phyloP scores from a whole-genome alignment of 1,140 invertebrate genomes.

The Heliconius congener region DNA sequence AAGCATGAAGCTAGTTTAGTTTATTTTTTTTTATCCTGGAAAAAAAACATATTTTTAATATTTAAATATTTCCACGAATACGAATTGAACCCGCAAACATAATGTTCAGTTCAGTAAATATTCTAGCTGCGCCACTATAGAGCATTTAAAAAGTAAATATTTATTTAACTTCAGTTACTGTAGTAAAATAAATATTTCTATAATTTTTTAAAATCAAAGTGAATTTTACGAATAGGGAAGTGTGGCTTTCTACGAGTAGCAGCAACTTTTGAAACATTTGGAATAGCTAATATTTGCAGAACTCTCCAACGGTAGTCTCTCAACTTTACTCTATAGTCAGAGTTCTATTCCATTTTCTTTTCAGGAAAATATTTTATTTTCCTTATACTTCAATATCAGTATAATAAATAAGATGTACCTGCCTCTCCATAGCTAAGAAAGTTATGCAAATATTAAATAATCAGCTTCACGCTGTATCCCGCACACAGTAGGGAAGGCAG shows the following conservation, averaged over 20 bases:
- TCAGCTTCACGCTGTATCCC: background rate
- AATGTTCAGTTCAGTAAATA: no score
- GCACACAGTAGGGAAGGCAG: no score
- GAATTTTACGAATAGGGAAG: constrained; percentile 8
- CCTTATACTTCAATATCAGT: background rate
- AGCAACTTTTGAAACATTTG: constrained; percentile 51
- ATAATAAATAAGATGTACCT: background rate
- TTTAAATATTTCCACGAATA: no score
- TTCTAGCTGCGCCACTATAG: no score
- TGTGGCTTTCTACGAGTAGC: constrained; percentile 37
- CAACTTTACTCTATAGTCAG: constrained; percentile 39
- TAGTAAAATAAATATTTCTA: background rate
- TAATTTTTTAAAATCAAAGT: constrained; percentile 1
- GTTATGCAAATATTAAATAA: background rate
- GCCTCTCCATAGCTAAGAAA: background rate
- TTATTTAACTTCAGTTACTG: no score
- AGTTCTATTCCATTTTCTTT: constrained; percentile 52
- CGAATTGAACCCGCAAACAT: no score
- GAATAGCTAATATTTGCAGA: constrained; percentile 57
- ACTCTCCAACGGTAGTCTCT: constrained; percentile 50
- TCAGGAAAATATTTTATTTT: background rate
- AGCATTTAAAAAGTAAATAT: no score
- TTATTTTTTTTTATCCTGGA: no score
- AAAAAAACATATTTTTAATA: no score
- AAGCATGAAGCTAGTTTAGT: no score